Conservation (phyloP, 1,140 invertebrate species). For the Helicoverpa armigera region DNA sequence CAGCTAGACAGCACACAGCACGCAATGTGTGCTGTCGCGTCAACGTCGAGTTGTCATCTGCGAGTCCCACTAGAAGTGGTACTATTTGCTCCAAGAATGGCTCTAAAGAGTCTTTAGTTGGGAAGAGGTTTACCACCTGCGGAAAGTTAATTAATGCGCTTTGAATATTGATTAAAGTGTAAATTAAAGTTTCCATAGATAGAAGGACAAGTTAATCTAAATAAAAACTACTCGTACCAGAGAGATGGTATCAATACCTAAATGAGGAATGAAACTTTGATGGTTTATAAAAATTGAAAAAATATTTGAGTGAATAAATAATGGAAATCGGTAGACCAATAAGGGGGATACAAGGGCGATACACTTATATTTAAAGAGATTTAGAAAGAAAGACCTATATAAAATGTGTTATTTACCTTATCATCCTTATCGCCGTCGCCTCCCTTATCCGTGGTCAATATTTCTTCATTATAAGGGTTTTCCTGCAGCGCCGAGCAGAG, state of each 20-base stretch:
- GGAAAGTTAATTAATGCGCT: neutral
- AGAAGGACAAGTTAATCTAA: no score
- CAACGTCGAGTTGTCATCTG: constrained; percentile 89
- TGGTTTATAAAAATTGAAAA: no score
- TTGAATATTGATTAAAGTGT: no score
- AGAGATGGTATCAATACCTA: no score
- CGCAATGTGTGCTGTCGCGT: constrained; percentile 89
- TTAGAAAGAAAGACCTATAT: no score
- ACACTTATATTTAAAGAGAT: no score
- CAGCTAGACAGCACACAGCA: constrained; percentile 85
- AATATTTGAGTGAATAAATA: no score
- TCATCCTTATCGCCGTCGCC: constrained; percentile 66
- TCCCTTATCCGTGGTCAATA: constrained; percentile 37
- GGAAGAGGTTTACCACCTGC: constrained; percentile 81
- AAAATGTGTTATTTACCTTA: constrained; percentile 65
- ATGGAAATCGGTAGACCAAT: no score
- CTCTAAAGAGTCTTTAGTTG: constrained; percentile 77
- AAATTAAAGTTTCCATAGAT: no score
- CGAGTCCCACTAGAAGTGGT: constrained; percentile 87
- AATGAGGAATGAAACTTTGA: no score
- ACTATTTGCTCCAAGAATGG: constrained; percentile 84
- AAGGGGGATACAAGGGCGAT: no score
- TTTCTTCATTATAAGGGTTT: constrained; percentile 62
- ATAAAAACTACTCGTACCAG: no score
- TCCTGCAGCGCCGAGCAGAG: constrained; percentile 90